Percentiles rank a stretch among this genome's conserved stretches.
phyloP scores from a whole-genome alignment of 2,888 invertebrate species.

The Archips crataeganus region DNA sequence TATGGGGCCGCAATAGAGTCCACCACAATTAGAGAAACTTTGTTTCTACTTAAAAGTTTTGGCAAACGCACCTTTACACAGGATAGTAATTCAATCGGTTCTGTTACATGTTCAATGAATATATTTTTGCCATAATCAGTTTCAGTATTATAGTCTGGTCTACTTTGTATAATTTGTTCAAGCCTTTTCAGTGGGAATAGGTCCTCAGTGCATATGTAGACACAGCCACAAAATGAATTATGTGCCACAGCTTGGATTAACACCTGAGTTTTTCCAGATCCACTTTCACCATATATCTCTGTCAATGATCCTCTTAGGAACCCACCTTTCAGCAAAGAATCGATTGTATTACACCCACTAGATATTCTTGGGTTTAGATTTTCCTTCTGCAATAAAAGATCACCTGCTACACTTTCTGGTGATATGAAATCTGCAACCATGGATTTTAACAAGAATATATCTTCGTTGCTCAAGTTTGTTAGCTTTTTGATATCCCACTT shows the following conservation, averaged over 20 bases:
- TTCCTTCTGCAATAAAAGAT: slow-evolving; percentile 52
- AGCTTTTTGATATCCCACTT: slow-evolving; percentile 70
- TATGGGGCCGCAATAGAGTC: slow-evolving; percentile 81
- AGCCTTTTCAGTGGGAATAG: slow-evolving; percentile 82
- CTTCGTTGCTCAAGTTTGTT: slow-evolving; percentile 66
- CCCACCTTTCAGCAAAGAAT: slow-evolving; percentile 88
- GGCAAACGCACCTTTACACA: slow-evolving; percentile 73
- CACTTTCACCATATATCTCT: slow-evolving; percentile 93
- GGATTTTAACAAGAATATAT: slow-evolving; percentile 65
- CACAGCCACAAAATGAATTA: slow-evolving; percentile 85
- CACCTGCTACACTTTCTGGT: slow-evolving; percentile 56
- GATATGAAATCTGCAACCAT: slow-evolving; percentile 58
- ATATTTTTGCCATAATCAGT: slow-evolving; percentile 67
- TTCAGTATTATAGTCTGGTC: slow-evolving; percentile 49
- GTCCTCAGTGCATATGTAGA: slow-evolving; percentile 93
- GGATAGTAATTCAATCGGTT: slow-evolving; percentile 68
- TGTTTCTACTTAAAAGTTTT: slow-evolving; percentile 61
- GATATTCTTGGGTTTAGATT: slow-evolving; percentile 57
- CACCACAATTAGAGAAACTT: slow-evolving; percentile 65
- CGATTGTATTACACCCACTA: slow-evolving; percentile 87
- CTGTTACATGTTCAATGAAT: slow-evolving; percentile 77
- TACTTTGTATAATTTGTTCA: slow-evolving; percentile 65
- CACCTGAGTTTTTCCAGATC: slow-evolving; percentile 93
- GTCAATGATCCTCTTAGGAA: slow-evolving; percentile 89
- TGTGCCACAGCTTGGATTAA: slow-evolving; percentile 89